A percentile compares a stretch with the other conserved stretches of the same genome.
Conservation (phyloP, 2,113 vertebrate genomes). For the Carollia perspicillata region DNA sequence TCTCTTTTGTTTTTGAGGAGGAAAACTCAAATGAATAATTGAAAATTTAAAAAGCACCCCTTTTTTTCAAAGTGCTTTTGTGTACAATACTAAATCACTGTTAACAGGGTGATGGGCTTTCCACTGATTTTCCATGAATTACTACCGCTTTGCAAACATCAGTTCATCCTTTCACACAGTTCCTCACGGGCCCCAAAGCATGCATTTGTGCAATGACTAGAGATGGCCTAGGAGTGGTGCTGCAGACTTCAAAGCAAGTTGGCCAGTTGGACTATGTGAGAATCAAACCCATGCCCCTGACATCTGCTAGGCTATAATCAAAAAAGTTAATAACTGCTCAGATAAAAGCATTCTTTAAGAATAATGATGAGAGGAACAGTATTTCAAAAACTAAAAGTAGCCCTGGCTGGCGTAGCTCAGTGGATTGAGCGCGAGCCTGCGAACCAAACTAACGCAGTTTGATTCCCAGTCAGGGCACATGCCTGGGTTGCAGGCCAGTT, state of each 20-base stretch:
- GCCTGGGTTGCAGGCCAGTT: too few relatives aligned
- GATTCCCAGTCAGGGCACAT: too few relatives aligned
- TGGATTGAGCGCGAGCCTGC: too few relatives aligned
- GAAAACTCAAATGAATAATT: slow-evolving; percentile 24
- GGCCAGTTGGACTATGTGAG: background rate
- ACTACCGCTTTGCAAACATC: background rate
- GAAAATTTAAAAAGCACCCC: background rate
- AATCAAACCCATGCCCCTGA: background rate
- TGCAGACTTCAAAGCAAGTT: background rate
- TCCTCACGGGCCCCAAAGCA: background rate
- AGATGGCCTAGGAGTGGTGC: background rate
- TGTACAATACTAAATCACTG: background rate
- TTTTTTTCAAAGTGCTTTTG: background rate
- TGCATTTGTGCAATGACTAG: background rate
- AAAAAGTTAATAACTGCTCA: background rate
- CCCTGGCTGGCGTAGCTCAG: too few relatives aligned
- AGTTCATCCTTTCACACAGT: background rate
- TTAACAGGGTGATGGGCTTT: background rate
- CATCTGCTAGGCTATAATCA: background rate
- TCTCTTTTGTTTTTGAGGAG: background rate
- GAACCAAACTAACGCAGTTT: too few relatives aligned
- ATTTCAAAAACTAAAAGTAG: too few relatives aligned
- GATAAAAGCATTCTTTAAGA: background rate
- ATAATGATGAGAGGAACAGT: background rate
- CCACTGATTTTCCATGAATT: background rate